These are phyloP conservation scores for Zapornia atra DNA, from an alignment of 2,113 vertebrate genomes.

Conservation along the genomic window DNA sequence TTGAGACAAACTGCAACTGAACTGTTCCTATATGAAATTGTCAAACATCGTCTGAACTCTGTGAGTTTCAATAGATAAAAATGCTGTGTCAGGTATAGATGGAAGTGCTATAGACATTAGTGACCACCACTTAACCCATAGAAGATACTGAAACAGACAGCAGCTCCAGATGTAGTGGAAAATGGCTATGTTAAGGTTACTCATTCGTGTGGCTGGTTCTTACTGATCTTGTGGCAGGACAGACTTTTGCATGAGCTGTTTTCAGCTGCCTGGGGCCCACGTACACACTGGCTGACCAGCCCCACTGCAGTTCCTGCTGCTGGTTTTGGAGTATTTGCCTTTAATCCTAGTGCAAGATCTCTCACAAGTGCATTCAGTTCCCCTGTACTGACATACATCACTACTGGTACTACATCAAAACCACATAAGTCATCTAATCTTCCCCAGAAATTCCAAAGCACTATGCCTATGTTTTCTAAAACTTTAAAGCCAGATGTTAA, in stretches of 20 bases:
- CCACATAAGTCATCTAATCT: neutral
- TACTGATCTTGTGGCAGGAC: neutral
- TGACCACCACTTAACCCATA: neutral
- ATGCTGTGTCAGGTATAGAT: neutral
- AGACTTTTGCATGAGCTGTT: neutral
- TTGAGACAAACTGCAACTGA: neutral
- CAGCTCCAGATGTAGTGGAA: neutral
- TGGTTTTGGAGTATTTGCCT: neutral
- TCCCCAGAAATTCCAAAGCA: neutral
- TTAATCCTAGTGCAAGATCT: neutral
- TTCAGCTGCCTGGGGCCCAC: neutral
- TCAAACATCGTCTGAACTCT: neutral
- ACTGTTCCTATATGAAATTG: neutral
- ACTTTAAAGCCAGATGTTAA: neutral
- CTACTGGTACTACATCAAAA: neutral
- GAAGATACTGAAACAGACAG: neutral
- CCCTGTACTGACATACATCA: neutral
- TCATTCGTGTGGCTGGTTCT: neutral
- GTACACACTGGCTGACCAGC: neutral
- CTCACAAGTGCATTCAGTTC: neutral
- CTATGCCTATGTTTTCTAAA: neutral
- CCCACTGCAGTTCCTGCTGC: neutral
- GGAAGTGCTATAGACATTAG: neutral
- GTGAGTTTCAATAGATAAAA: constrained; percentile 1
- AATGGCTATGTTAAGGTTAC: neutral